Evolutionary conservation across 2,113 vertebrate species (phyloP).

Genomic region (Theropithecus gelada): DNA sequence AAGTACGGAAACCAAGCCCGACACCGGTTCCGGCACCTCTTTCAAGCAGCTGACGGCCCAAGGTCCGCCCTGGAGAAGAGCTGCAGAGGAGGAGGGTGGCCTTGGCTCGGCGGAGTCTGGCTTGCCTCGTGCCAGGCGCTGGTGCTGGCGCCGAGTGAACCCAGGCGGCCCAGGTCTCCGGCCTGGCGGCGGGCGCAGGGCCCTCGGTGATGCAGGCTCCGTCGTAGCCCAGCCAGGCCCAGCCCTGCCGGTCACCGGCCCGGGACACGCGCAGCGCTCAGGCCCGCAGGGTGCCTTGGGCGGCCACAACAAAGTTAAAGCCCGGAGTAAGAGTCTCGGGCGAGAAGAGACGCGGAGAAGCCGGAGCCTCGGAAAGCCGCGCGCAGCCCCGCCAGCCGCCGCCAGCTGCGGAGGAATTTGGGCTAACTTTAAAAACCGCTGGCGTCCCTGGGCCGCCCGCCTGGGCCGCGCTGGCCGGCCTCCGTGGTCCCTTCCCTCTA

Average conservation of each 20-base stretch:
- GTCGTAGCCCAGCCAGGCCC: background rate
- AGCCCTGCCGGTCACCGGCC: background rate
- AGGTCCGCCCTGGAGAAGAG: background rate
- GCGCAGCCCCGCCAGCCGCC: constrained; percentile 36
- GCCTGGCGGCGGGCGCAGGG: background rate
- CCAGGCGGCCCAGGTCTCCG: constrained; percentile 48
- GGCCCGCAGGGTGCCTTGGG: background rate
- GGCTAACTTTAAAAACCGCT: constrained; percentile 69
- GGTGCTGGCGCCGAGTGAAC: background rate
- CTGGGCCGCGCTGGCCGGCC: background rate
- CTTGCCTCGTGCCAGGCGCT: background rate
- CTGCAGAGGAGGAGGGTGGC: background rate
- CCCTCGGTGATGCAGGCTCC: background rate
- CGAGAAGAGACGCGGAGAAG: background rate
- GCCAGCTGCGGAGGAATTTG: constrained; percentile 70
- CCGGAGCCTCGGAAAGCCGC: background rate
- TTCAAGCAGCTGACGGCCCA: background rate
- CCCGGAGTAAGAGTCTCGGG: background rate
- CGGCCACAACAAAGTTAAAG: constrained; percentile 65
- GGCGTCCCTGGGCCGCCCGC: background rate
- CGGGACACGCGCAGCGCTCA: background rate
- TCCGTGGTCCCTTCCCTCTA: background rate
- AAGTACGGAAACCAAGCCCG: background rate
- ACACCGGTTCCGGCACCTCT: background rate
- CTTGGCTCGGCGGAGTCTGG: background rate